These are phyloP conservation scores for Misgurnus mizolepis DNA, from an alignment of 2,113 vertebrate genomes.

Conservation along the genomic window DNA sequence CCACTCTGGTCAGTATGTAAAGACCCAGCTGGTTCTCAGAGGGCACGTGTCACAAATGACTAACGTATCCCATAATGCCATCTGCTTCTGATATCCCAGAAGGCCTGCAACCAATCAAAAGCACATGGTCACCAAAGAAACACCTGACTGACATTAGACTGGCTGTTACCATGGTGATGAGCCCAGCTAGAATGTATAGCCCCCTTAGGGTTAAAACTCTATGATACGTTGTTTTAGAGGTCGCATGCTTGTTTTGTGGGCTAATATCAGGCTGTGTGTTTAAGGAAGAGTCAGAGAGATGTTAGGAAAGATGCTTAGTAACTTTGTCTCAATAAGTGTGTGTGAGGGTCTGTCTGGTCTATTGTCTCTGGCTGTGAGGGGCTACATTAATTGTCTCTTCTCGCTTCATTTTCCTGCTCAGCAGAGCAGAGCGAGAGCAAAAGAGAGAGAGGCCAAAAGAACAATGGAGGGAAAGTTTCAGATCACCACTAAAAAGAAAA, in stretches of 20 bases:
- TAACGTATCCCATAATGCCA: slow-evolving; percentile 56
- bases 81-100: slow-evolving; percentile 56
- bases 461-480: slow-evolving; percentile 25
- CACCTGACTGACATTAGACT: slow-evolving; percentile 51
- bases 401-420: slow-evolving; percentile 41
- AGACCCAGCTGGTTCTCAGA: slow-evolving; percentile 51
- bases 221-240: slow-evolving; percentile 14
- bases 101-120: slow-evolving; percentile 52
- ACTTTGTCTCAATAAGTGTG: slow-evolving; percentile 21
- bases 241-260: neutral
- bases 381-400: slow-evolving; percentile 39
- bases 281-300: neutral
- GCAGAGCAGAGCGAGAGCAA: slow-evolving; percentile 29
- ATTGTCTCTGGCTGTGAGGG: slow-evolving; percentile 34
- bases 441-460: slow-evolving; percentile 15
- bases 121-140: slow-evolving; percentile 50
- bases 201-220: neutral
- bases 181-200: neutral
- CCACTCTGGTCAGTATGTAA: slow-evolving; percentile 35
- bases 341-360: neutral
- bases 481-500: neutral
- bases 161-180: slow-evolving; percentile 49
- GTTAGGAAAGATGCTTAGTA: neutral
- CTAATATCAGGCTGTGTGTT: neutral
- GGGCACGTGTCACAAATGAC: slow-evolving; percentile 51